Conservation (phyloP, 2,113 vertebrate genomes). For the Scomber scombrus region DNA sequence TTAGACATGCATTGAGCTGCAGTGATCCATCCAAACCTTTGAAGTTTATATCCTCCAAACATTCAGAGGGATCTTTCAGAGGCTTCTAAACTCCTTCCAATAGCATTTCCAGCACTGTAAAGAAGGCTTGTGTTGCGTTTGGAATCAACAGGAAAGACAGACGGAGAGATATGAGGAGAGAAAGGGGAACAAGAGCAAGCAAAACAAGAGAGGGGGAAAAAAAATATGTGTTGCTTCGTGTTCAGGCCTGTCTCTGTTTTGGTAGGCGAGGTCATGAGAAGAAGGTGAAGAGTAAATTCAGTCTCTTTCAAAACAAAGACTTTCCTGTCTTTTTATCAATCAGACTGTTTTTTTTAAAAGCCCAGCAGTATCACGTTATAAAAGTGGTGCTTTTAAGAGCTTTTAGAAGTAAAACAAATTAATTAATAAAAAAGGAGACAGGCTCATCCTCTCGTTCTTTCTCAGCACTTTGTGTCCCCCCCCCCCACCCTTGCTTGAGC, state of each 20-base stretch:
- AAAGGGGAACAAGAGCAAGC: too few relatives aligned
- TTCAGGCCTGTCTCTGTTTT: constrained; percentile 41
- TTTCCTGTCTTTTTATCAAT: constrained; percentile 9
- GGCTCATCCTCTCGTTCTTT: constrained; percentile 21
- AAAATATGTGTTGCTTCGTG: constrained; percentile 20
- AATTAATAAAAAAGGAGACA: not conserved
- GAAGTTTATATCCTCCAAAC: constrained; percentile 58
- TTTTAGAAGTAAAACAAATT: not conserved
- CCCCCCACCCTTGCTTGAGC: not conserved
- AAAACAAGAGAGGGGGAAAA: not conserved
- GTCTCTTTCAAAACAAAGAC: constrained; percentile 35
- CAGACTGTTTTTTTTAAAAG: constrained; percentile 5
- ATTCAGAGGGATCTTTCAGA: constrained; percentile 30
- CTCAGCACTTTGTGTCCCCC: not conserved
- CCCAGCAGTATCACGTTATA: constrained; percentile 15
- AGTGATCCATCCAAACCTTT: constrained; percentile 51
- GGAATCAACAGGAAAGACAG: constrained; percentile 23
- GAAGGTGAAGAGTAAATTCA: constrained; percentile 40
- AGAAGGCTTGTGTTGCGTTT: constrained; percentile 12
- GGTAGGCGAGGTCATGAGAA: constrained; percentile 38
- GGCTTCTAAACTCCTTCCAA: constrained; percentile 20
- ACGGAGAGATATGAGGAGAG: not conserved
- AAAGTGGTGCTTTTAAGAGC: constrained; percentile 54
- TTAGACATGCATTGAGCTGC: constrained; percentile 32
- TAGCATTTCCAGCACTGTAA: constrained; percentile 7